Base-by-base conservation (phyloP, 2,113 vertebrate species). In the Herpetotheres cachinnans region DNA sequence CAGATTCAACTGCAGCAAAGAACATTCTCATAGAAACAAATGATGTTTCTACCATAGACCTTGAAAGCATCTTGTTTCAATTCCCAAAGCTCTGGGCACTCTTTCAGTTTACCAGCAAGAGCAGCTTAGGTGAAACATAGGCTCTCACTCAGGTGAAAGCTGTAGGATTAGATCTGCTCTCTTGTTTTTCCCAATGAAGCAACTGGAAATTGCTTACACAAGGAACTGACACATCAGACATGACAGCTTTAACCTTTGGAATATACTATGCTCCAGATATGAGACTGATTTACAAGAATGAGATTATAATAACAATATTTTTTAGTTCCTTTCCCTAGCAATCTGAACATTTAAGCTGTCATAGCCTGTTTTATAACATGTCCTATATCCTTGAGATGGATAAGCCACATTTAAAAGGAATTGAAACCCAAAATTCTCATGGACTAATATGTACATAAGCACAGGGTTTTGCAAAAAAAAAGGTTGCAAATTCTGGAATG, bases 211-310 rank as follows among this genome's bases (percentile, higher is more conserved):
- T 81, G 65, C 72, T 95, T 89, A 86, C 47, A 63, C 55, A 92
- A 80, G 27, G 34, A 86, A 47, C 52, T 69, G 86, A 92, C 36
- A 74, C 86, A 91, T 89, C 69, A 86, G 42, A 58, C 54, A 72
- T 79, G 94, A 86, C 65, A 95, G 56, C 61, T 86, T 78, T 93
- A 95, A 78, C 72, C 65, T 84, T 76, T 92, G 76, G 82, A 92
- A 84, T 91, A 82, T 65, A 71, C 61, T 65, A 3, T 19, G 24
- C 40, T 67, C 56, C 61, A 82, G 65, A 56, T 81, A 94, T 81
- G 52, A 91, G 40, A 72, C 2, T 92, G 34, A 70, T 4, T 92
- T 81, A 72, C 32, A 74, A 80, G 19, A 86, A 86, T 47, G 15
- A 95, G 47, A 93, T 78, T 90, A n/a, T 71, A 93, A 67, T 78